phyloP scores from a whole-genome alignment of 2,797 vertebrate genomes.

The Eptatretus atami region DNA sequence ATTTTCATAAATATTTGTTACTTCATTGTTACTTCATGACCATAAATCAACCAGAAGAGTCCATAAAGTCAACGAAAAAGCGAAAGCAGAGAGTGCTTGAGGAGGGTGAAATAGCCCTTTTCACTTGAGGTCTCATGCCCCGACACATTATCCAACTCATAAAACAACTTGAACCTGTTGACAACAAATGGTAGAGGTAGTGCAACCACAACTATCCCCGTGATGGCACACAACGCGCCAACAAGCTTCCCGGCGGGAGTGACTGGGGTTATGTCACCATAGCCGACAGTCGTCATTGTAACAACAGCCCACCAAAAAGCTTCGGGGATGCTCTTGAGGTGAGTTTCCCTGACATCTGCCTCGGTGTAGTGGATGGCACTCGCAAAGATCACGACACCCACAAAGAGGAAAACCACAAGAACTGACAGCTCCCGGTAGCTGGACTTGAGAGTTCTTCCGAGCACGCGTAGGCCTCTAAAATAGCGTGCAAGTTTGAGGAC shows the following conservation, averaged over 20 bases:
- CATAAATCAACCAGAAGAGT: too few species aligned
- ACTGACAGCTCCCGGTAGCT: slow-evolving; percentile 52
- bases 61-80: too few species aligned
- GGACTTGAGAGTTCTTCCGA: slow-evolving; percentile 55
- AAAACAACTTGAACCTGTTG: slow-evolving; percentile 70
- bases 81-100: too few species aligned
- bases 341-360: slow-evolving; percentile 26
- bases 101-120: too few species aligned
- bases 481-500: slow-evolving; percentile 70
- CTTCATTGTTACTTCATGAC: too few species aligned
- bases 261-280: slow-evolving; percentile 55
- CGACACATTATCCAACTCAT: slow-evolving; percentile 11
- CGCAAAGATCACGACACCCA: slow-evolving; percentile 61
- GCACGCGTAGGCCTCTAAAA: slow-evolving; percentile 54
- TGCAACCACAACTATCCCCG: slow-evolving; percentile 60
- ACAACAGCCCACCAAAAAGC: slow-evolving; percentile 91
- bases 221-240: slow-evolving; percentile 72
- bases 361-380: slow-evolving; percentile 62
- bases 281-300: slow-evolving; percentile 69
- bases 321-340: slow-evolving; percentile 62
- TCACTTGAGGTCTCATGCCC: too few species aligned
- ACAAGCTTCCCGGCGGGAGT: slow-evolving; percentile 57
- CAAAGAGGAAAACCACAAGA: slow-evolving; percentile 80
- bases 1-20: too few species aligned
- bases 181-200: slow-evolving; percentile 21